A percentile compares a stretch with the other conserved stretches of the same genome.
Evolutionary conservation across 2,797 vertebrate species (phyloP).

Genomic region (Ambastaia sidthimunki): DNA sequence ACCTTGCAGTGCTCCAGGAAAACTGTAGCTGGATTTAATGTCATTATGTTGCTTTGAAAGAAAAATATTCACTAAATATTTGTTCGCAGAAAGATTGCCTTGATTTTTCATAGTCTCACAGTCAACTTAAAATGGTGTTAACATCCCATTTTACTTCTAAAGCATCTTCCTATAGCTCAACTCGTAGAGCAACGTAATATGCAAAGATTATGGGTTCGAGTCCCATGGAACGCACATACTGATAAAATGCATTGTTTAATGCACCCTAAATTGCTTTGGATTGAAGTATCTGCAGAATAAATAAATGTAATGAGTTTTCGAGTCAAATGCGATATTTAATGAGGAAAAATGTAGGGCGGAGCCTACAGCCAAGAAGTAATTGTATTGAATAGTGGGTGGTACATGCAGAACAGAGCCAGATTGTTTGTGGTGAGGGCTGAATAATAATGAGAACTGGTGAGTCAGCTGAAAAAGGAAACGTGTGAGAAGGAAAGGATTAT

Average conservation of each 20-base stretch:
- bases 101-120: neutral
- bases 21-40: neutral
- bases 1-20: neutral
- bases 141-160: neutral
- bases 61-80: conserved; percentile 5
- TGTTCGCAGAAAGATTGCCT: conserved; percentile 13
- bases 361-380: neutral
- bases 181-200: neutral
- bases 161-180: neutral
- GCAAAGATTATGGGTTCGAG: neutral
- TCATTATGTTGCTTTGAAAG: conserved; percentile 15
- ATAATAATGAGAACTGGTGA: conserved; percentile 16
- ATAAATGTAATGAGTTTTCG: neutral
- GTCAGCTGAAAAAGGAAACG: conserved; percentile 26
- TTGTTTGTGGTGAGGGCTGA: conserved; percentile 14
- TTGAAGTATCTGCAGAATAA: neutral
- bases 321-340: conserved; percentile 1
- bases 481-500: neutral
- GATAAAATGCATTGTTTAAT: neutral
- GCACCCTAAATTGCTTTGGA: neutral
- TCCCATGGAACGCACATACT: neutral
- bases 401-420: conserved; percentile 15
- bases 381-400: conserved; percentile 6
- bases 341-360: neutral
- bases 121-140: neutral